phyloP scores from a whole-genome alignment of 1,140 invertebrate species.

The Drosophila burlai region DNA sequence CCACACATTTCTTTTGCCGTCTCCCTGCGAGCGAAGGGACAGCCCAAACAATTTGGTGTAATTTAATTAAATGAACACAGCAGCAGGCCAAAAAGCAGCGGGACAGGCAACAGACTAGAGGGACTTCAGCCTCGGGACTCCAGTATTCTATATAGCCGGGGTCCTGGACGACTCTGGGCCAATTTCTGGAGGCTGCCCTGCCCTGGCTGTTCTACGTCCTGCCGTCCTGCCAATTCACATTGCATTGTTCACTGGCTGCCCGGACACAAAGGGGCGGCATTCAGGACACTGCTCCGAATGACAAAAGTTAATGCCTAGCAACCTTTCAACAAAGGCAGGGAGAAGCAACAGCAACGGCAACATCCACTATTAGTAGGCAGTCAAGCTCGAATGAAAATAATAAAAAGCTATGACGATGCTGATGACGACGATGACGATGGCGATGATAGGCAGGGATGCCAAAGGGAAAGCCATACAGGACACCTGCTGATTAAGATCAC shows the following conservation, averaged over 20 bases:
- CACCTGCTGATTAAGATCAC: slow-evolving; percentile 85
- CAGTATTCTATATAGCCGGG: slow-evolving; percentile 8
- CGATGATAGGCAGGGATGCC: background rate
- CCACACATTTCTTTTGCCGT: slow-evolving; percentile 56
- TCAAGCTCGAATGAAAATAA: slow-evolving; percentile 74
- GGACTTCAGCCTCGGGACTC: slow-evolving; percentile 1
- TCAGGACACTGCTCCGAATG: slow-evolving; percentile 53
- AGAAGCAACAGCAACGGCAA: slow-evolving; percentile 48
- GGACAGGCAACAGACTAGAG: slow-evolving; percentile 36
- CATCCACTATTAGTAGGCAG: slow-evolving; percentile 71
- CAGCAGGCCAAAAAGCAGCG: slow-evolving; percentile 74
- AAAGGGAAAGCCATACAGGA: slow-evolving; percentile 55
- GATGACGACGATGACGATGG: slow-evolving; percentile 52
- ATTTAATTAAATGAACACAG: slow-evolving; percentile 83
- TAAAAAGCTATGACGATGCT: slow-evolving; percentile 70
- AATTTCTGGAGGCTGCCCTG: slow-evolving; percentile 8
- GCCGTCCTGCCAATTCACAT: slow-evolving; percentile 69
- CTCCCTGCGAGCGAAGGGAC: slow-evolving; percentile 41
- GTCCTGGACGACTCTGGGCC: slow-evolving; percentile 8
- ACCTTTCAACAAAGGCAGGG: slow-evolving; percentile 66
- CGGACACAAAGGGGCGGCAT: slow-evolving; percentile 23
- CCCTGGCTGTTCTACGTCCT: background rate
- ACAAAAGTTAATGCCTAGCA: slow-evolving; percentile 82
- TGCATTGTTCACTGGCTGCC: slow-evolving; percentile 73
- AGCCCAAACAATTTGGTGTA: slow-evolving; percentile 80